Base-by-base conservation (phyloP, 1,140 invertebrate species). In the Liolophura sinensis region DNA sequence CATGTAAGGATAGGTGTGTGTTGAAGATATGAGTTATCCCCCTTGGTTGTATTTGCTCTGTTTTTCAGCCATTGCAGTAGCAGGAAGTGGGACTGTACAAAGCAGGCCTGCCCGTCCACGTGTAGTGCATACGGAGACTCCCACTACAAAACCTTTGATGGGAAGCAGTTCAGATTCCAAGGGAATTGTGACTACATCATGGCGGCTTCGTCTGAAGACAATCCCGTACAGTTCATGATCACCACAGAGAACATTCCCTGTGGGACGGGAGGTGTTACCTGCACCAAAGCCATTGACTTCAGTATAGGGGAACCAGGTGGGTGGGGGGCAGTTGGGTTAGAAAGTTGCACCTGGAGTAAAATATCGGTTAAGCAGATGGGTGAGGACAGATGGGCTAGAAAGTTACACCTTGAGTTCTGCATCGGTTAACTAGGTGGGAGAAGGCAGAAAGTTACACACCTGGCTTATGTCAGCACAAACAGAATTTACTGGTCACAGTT, bases 91-190 rank as follows among this genome's bases (percentile, higher is more conserved):
- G 69, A 68, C 1, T 84, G 82, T 68, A 70, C 73, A 16, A 64
- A 69, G 56, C 87, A 88, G 52, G 75, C 78, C 14, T 84, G 81
- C 56, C 78, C 79, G 11, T 74, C 76, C 14, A 73, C 74, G 0
- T 84, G 94, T 80, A 88, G 91, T 0, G 90, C 91, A 0, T 86
- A 93, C 46, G 82, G 82, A 9, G 77, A 80, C n/a, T 78, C 77
- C 1, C 94, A 96, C 81, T 92, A 93, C 77, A 90, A 89, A 70
- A 94, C 92, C 0, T 96, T 93, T 77, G 94, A 96, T 83, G 91
- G 90, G 0, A 88, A 88, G n/a, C 84, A 88, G 11, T 96, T 89
- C 78, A 92, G 95, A 77, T 96, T 95, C 82, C 92, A 95, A 82
- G 93, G 94, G 46, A 88, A 72, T 55, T 97, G 94, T 78, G 91